Conservation (phyloP, 2,797 vertebrate species). For the Petrocephalus sullivani region DNA sequence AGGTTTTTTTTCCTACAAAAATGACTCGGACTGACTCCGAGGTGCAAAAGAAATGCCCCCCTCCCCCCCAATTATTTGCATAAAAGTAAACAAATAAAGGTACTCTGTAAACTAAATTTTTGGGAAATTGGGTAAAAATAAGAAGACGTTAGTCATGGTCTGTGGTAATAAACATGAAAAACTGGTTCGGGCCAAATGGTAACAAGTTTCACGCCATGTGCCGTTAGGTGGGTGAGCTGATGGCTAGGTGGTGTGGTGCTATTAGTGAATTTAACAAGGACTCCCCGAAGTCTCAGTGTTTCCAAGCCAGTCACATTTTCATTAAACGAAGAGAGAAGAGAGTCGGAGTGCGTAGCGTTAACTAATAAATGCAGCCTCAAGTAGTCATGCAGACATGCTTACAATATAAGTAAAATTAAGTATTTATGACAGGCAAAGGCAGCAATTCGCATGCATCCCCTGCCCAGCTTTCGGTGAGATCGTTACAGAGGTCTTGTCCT, state of each 20-base stretch:
- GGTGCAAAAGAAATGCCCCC: neutral
- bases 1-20: neutral
- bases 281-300: neutral
- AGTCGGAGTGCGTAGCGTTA: neutral
- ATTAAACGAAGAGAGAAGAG: neutral
- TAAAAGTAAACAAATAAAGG: neutral
- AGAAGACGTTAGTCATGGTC: neutral
- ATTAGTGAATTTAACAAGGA: neutral
- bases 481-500: neutral
- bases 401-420: neutral
- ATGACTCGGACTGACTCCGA: neutral
- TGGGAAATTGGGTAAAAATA: neutral
- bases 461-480: neutral
- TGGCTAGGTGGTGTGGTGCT: neutral
- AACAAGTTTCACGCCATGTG: neutral
- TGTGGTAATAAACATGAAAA: neutral
- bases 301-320: neutral
- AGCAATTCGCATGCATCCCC: neutral
- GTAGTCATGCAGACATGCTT: neutral
- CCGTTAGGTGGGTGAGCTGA: neutral
- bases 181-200: neutral
- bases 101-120: neutral
- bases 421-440: neutral
- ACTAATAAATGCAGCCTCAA: neutral
- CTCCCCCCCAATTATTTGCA: neutral